Percentiles rank a stretch among this genome's conserved stretches.
Conservation (phyloP, 2,888 invertebrate genomes). For the Mesopsocus fuscifrons region DNA sequence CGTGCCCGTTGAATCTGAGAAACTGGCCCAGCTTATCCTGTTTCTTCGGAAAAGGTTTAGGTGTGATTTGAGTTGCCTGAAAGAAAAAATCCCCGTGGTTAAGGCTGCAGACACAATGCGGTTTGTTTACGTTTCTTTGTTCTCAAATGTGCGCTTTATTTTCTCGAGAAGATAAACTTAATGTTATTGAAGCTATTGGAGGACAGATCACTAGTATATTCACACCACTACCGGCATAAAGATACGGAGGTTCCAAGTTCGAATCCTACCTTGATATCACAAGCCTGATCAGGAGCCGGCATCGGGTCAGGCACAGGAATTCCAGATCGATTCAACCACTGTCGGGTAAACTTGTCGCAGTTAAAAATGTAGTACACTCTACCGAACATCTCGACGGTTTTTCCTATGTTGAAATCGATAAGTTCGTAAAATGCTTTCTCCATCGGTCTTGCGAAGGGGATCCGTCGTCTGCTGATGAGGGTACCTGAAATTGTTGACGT, state of each 20-base stretch:
- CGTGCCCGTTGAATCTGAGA: conserved; percentile 58
- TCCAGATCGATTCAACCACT: conserved; percentile 67
- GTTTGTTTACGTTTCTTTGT: too few species aligned
- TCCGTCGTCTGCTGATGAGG: conserved; percentile 61
- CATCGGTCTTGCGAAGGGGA: conserved; percentile 47
- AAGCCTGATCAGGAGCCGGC: conserved; percentile 32
- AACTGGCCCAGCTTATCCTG: conserved; percentile 59
- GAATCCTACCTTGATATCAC: too few species aligned
- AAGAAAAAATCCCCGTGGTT: too few species aligned
- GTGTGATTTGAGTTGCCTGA: too few species aligned
- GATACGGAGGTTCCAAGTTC: too few species aligned
- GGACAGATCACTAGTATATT: too few species aligned
- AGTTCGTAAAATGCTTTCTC: conserved; percentile 61
- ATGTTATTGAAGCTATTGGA: too few species aligned
- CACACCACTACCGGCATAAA: too few species aligned
- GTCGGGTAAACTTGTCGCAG: conserved; percentile 74
- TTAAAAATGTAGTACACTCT: conserved; percentile 61
- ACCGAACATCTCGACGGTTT: conserved; percentile 60
- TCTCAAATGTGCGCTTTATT: too few species aligned
- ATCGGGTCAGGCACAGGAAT: conserved; percentile 59
- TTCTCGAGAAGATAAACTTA: too few species aligned
- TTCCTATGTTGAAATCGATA: conserved; percentile 71
- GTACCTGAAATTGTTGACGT: conserved; percentile 54
- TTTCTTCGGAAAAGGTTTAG: too few species aligned
- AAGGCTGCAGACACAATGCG: too few species aligned